Evolutionary conservation across 1,140 invertebrate genomes (phyloP), one percentile per base, ranked within the genome.

Genomic region (Calephelis nemesis): DNA sequence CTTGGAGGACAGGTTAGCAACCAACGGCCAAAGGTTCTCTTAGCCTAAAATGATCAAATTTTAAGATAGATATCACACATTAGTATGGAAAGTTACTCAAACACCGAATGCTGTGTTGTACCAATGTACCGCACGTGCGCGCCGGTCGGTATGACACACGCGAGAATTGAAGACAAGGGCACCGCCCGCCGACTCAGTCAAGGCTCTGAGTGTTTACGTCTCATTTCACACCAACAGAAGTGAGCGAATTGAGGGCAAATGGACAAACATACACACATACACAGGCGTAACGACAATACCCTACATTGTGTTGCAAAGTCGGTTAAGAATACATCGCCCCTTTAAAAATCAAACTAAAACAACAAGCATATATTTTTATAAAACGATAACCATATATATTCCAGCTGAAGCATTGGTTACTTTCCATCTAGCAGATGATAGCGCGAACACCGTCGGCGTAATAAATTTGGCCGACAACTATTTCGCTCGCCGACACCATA

Each of bases 131-230:
- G 64, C 39, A 42, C 39, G 50, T 30, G 62, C 19, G 40, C n/a
- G 19, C 39, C 40, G 30, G 62, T 47, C 8, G 10, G n/a, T 48
- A 45, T 45, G 42, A 45, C 42, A 45, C 42, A 45, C 6, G 6
- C 42, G 8, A 40, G 50, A 52, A 54, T 58, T 62, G 49, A 52
- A 67, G 63, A 71, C 69, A 71, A 71, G 69, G 69, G 69, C 69
- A 66, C 60, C 45, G n/a, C 49, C 42, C 45, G n/a, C 49, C 42
- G 11, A 52, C 39, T 54, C 60, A 67, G 66, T 69, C 70, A 74
- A 74, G 73, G 73, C 68, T 75, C 65, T n/a, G 12, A 19, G 66
- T 72, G 71, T 75, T 75, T 75, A 75, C 70, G 74, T 73, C 65
- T 39, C 0, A 64, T 66, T 68, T 64, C 48, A 63, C 50, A 62